phyloP scores from a whole-genome alignment of 2,797 vertebrate genomes.

The Chaenodraco wilsoni region DNA sequence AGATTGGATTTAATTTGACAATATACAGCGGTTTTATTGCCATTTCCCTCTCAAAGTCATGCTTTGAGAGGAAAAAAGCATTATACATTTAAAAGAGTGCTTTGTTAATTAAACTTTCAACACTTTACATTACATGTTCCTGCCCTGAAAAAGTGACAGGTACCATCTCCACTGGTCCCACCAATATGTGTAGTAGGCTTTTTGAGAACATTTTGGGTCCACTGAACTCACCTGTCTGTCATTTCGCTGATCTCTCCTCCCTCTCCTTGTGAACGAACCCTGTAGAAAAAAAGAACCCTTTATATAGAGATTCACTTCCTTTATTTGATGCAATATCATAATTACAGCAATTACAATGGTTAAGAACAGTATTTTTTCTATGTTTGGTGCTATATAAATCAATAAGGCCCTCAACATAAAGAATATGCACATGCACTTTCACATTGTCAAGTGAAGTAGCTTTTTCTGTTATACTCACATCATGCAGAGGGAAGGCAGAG shows the following conservation, averaged over 20 bases:
- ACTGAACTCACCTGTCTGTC: slow-evolving; percentile 90
- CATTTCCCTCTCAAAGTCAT: background rate
- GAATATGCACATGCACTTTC: background rate
- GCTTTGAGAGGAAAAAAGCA: too few relatives aligned
- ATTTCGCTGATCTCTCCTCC: slow-evolving; percentile 86
- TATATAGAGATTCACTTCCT: background rate
- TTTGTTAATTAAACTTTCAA: background rate
- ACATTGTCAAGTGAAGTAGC: background rate
- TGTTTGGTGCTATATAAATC: background rate
- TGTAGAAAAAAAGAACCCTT: slow-evolving; percentile 60
- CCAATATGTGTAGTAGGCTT: background rate
- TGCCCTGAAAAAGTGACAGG: background rate
- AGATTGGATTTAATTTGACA: background rate
- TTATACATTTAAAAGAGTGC: background rate
- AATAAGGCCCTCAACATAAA: background rate
- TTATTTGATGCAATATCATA: background rate
- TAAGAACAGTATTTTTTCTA: background rate
- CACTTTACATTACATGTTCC: background rate
- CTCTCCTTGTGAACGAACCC: slow-evolving; percentile 91
- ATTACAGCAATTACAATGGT: background rate
- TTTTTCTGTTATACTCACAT: slow-evolving; percentile 84
- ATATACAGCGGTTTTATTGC: background rate
- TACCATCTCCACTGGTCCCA: background rate
- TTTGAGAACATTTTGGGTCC: background rate
- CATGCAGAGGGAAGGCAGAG: slow-evolving; percentile 94